Evolutionary conservation across 1,140 invertebrate genomes (phyloP).

Genomic region (Ceratina calcarata): DNA sequence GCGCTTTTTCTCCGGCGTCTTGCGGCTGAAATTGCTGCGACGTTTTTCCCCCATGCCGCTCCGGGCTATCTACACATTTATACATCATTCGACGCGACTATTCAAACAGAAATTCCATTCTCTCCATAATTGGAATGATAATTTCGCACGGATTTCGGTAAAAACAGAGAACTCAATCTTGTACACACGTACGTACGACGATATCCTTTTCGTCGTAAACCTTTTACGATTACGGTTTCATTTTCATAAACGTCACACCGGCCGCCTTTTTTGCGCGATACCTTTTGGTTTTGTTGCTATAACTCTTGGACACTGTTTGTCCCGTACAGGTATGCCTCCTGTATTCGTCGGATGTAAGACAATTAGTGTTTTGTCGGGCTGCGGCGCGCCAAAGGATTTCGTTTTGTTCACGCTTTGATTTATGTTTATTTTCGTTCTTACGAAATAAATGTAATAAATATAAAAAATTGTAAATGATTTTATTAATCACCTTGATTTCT

Average conservation of each 20-base stretch:
- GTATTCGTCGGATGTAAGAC: constrained; percentile 68
- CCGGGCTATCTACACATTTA: neutral
- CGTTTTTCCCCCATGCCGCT: constrained; percentile 10
- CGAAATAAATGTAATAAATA: too few relatives aligned
- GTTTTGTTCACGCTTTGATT: constrained; percentile 54
- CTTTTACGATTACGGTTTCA: constrained; percentile 81
- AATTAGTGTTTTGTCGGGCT: constrained; percentile 75
- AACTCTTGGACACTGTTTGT: constrained; percentile 39
- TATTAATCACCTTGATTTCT: neutral
- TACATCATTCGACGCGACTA: neutral
- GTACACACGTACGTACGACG: constrained; percentile 1
- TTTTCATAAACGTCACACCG: constrained; percentile 80
- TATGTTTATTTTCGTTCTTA: constrained; percentile 37
- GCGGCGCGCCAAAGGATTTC: constrained; percentile 35
- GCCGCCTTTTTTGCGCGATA: constrained; percentile 71
- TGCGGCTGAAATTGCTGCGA: constrained; percentile 10
- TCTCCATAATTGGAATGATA: neutral
- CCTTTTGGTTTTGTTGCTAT: constrained; percentile 44
- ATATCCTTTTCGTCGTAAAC: constrained; percentile 68
- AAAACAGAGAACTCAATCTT: constrained; percentile 7
- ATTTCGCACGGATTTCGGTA: constrained; percentile 13
- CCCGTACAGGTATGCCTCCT: constrained; percentile 22
- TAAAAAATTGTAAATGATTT: too few relatives aligned
- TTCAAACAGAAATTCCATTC: neutral
- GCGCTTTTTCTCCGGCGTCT: constrained; percentile 11